Evolutionary conservation across 92 coral and sea anemone genomes (phyloP).

Genomic region (Pocillopora grandis): DNA sequence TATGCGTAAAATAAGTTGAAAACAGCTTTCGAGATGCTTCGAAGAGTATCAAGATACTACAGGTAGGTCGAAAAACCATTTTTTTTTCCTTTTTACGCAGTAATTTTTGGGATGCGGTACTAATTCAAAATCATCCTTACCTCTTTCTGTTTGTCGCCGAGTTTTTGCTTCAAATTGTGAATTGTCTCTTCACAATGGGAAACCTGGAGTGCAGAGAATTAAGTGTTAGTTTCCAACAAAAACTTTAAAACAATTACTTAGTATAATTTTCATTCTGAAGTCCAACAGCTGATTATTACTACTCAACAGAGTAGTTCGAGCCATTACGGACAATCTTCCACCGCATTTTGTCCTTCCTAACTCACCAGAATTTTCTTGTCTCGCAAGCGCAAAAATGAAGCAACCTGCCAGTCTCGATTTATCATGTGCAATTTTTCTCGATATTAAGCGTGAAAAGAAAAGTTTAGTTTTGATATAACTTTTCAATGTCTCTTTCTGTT

Average conservation of each 20-base stretch:
- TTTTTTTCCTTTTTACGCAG: background rate
- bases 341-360: background rate
- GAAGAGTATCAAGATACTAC: too few species aligned
- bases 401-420: background rate
- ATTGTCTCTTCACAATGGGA: slow-evolving; percentile 93
- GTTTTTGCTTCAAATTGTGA: slow-evolving; percentile 87
- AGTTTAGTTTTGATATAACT: background rate
- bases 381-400: background rate
- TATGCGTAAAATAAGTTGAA: too few species aligned
- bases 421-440: background rate
- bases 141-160: slow-evolving; percentile 94
- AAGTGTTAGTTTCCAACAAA: background rate
- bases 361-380: background rate
- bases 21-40: background rate
- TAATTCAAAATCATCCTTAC: slow-evolving; percentile 11
- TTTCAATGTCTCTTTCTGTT: background rate
- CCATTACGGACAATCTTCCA: background rate
- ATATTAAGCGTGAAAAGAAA: too few species aligned
- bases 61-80: too few species aligned
- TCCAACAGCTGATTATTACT: background rate
- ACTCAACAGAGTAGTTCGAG: background rate
- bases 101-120: background rate
- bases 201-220: slow-evolving; percentile 58
- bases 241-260: background rate
- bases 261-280: background rate